Conservation (phyloP, 2,797 vertebrate species). For the Artibeus lituratus region DNA sequence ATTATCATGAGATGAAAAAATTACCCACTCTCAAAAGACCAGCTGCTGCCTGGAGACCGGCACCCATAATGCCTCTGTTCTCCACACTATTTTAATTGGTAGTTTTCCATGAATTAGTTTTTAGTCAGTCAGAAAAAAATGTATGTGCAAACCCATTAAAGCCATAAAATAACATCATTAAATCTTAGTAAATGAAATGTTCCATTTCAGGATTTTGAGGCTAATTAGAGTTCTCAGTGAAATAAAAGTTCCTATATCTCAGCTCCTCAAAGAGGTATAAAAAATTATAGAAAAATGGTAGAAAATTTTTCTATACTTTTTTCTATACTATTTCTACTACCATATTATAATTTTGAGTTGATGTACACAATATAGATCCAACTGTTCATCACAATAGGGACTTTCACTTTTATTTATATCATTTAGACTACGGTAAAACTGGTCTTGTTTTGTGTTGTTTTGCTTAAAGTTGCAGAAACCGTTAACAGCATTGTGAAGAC, state of each 20-base stretch:
- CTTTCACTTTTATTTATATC: background rate
- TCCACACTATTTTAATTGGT: constrained; percentile 57
- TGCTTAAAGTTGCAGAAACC: background rate
- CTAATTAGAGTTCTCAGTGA: background rate
- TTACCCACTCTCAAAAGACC: constrained; percentile 57
- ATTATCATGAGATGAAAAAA: constrained; percentile 61
- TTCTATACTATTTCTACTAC: background rate
- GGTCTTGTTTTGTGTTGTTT: background rate
- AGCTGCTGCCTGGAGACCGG: constrained; percentile 7
- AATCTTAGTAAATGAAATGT: constrained; percentile 32
- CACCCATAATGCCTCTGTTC: background rate
- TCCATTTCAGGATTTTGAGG: constrained; percentile 2
- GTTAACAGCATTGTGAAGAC: background rate
- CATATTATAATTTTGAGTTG: background rate
- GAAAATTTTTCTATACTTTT: background rate
- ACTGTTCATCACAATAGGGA: background rate
- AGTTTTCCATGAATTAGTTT: constrained; percentile 22
- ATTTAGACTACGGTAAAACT: background rate
- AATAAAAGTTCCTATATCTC: background rate
- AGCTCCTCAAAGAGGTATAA: background rate
- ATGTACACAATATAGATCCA: background rate
- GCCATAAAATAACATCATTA: background rate
- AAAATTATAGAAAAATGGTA: background rate
- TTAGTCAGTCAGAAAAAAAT: constrained; percentile 32
- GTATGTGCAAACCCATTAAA: constrained; percentile 55